These are phyloP conservation scores for Misgurnus mizolepis DNA, from an alignment of 2,113 vertebrate genomes.

Conservation along the genomic window DNA sequence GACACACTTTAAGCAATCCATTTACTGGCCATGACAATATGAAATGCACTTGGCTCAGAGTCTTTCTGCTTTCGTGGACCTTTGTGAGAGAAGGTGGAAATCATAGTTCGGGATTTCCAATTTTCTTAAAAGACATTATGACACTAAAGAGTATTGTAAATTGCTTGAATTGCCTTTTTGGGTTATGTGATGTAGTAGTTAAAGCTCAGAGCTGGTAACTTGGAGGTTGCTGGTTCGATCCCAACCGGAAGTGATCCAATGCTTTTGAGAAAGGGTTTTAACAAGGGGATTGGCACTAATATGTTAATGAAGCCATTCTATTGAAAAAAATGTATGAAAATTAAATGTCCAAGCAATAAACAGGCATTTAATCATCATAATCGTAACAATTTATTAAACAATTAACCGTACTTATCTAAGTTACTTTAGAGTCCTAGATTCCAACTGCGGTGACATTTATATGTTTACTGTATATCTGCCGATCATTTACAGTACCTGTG, in stretches of 20 bases:
- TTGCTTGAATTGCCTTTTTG: not conserved
- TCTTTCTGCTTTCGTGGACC: not conserved
- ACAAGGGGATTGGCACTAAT: not conserved
- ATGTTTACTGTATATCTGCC: constrained; percentile 21
- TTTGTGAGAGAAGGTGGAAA: not conserved
- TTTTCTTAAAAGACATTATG: no score
- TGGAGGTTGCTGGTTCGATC: not conserved
- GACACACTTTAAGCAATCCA: constrained; percentile 55
- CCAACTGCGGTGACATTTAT: not conserved
- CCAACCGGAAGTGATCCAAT: not conserved
- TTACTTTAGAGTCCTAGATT: not conserved
- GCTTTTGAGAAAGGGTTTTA: not conserved
- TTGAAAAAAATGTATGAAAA: no score
- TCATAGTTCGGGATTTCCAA: not conserved
- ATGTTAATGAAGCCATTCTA: not conserved
- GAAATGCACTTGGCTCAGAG: constrained; percentile 13
- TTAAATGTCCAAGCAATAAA: no score
- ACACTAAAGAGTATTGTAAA: not conserved
- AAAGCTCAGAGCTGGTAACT: not conserved
- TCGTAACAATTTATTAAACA: no score
- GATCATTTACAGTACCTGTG: constrained; percentile 31
- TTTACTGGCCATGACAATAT: constrained; percentile 41
- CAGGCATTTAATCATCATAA: not conserved
- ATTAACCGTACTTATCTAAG: no score
- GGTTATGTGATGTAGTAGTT: not conserved